Base-by-base conservation (phyloP, 2,797 vertebrate species). In the Anas georgica region DNA sequence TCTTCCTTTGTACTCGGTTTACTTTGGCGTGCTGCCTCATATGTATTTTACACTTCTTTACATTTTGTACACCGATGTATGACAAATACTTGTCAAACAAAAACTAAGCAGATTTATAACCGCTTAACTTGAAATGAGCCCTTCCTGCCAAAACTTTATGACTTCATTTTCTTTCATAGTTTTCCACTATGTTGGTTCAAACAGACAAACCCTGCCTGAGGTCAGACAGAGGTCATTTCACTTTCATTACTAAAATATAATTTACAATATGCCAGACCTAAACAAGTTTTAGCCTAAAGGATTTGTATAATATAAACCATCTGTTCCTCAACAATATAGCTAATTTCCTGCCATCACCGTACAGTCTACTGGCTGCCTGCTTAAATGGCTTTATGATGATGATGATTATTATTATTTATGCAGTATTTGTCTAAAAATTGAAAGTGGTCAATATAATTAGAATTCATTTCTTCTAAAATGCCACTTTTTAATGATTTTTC, bases 281-380 rank as follows among this genome's bases (percentile, higher is more conserved):
- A 98, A 98, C 98, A 98, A 98, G 98, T 98, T 97, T 98, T 98
- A 98, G 98, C 98, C 98, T 97, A 98, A 98, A 98, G 98, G 98
- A 98, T 98, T 98, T 97, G 96, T 94, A 59, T 99, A 99, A 99
- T 98, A 94, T 96, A 98, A 99, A 99, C 98, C 99, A 99, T 98
- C 98, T 99, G 99, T 97, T 98, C 97, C 95, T 97, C 98, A 97
- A 98, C 98, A 98, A 98, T 98, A 98, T 97, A 97, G 97, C 97
- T 98, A 97, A 98, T 98, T 98, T 98, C 98, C 98, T 98, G 96
- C 97, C 97, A 83, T 98, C 96, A 95, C 97, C 52, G 23, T 96
- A 83, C 95, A 96, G 96, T 98, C 97, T 98, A 96, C 97, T 96
- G 97, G 85, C 96, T 98, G 96, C 96, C 91, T 97, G 94, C 97